These are phyloP conservation scores for Polia nebulosa DNA, from an alignment of 2,888 invertebrate genomes.

Conservation along the genomic window DNA sequence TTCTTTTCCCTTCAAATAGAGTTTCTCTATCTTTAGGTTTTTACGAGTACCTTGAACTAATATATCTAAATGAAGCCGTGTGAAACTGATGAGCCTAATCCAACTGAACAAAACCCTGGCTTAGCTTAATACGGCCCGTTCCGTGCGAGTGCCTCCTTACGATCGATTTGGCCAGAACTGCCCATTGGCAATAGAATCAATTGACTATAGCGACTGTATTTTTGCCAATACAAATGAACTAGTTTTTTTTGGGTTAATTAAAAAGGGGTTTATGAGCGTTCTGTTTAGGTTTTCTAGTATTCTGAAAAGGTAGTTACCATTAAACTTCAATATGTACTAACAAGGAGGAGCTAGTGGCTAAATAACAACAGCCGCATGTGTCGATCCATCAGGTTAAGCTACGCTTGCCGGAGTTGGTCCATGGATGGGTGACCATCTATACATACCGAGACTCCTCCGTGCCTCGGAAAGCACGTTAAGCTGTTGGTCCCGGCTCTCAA, in stretches of 20 bases:
- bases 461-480: too few relatives aligned
- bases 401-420: too few relatives aligned
- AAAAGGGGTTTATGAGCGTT: background rate
- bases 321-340: background rate
- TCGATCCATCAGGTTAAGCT: too few relatives aligned
- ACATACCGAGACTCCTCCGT: too few relatives aligned
- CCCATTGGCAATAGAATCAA: conserved; percentile 35
- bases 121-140: conserved; percentile 50
- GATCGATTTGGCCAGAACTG: conserved; percentile 51
- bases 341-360: too few relatives aligned
- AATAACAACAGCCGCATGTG: too few relatives aligned
- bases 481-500: too few relatives aligned
- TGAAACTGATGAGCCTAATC: conserved; percentile 34
- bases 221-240: conserved; percentile 33
- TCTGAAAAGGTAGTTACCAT: background rate
- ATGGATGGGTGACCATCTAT: too few relatives aligned
- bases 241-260: background rate
- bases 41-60: conserved; percentile 7
- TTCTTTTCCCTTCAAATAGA: background rate
- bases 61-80: conserved; percentile 24
- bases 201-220: conserved; percentile 36
- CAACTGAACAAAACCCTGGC: conserved; percentile 33
- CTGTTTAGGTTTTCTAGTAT: background rate
- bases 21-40: background rate
- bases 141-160: conserved; percentile 50